These are phyloP conservation scores for Noctilio leporinus DNA, from an alignment of 2,113 vertebrate genomes.

Conservation along the genomic window DNA sequence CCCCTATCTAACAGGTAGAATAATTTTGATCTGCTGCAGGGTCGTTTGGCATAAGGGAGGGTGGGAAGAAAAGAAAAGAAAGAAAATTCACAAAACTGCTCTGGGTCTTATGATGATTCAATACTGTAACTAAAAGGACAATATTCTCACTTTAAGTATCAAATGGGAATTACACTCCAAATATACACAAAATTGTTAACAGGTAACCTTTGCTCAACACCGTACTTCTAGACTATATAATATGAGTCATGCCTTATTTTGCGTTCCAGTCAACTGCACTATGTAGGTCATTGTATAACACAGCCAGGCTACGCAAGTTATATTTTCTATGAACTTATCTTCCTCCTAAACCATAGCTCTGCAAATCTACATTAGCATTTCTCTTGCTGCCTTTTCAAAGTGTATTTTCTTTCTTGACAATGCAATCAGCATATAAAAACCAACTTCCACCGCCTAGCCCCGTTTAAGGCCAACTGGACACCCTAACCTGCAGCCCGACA, in stretches of 20 bases:
- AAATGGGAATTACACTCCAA: not conserved
- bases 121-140: not conserved
- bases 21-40: constrained; percentile 42
- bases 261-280: not conserved
- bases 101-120: not conserved
- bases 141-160: not conserved
- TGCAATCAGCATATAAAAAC: constrained; percentile 42
- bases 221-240: not conserved
- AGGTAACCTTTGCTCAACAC: not conserved
- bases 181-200: not conserved
- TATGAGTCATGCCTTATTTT: not conserved
- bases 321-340: constrained; percentile 28
- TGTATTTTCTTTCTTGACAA: constrained; percentile 43
- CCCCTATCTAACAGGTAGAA: constrained; percentile 27
- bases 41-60: not conserved
- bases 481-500: constrained; percentile 47
- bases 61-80: not conserved
- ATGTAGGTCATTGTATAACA: not conserved
- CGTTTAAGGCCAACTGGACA: constrained; percentile 38
- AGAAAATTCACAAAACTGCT: not conserved
- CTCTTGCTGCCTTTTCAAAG: constrained; percentile 32
- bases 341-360: not conserved
- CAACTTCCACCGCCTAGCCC: constrained; percentile 37
- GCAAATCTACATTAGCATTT: not conserved
- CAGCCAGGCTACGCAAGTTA: not conserved